Evolutionary conservation across 2,888 invertebrate genomes (phyloP), one percentile per base, ranked within the genome.

Genomic region (Hypena proboscidalis): DNA sequence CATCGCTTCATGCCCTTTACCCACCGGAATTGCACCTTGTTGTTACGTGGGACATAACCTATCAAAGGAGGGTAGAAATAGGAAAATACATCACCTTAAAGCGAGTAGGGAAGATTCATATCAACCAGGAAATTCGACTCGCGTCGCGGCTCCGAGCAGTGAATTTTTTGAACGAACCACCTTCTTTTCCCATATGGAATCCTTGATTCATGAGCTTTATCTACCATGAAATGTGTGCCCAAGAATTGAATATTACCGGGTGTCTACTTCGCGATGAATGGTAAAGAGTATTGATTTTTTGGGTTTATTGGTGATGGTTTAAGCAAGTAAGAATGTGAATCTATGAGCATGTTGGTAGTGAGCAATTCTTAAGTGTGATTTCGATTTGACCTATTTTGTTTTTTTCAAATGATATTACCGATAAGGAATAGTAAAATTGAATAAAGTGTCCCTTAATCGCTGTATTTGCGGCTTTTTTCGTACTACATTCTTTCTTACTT

Each of bases 11-110:
- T 39, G 31, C 43, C 44, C 39, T 36, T 36, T 31, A 31, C 32
- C 33, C 35, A 14, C 9, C 10, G 40, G 39, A 42, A 31, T 56
- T 47, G 47, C 47, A 61, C 63, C 61, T 59, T 61, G 34, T 57
- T 49, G 63, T 55, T 58, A 62, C 61, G 55, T 62, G 67, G 64
- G 66, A 59, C 66, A 64, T 56, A 58, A 59, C 66, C 67, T 64
- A 69, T 62, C 65, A 60, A 32, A 58, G 50, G 65, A 80, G 77
- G 86, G 85, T 78, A 80, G 81, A 83, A 87, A 89, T 87, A 83
- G 82, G 84, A 85, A 86, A 88, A 90, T 90, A 90, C 88, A 90
- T 90, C 90, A 90, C 89, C 90, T 89, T 87, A 85, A 89, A 89
- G 77, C 83, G 86, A 89, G 84, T 79, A 82, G 88, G 89, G 90